phyloP scores from a whole-genome alignment of 2,797 vertebrate genomes.

The Decapterus maruadsi region DNA sequence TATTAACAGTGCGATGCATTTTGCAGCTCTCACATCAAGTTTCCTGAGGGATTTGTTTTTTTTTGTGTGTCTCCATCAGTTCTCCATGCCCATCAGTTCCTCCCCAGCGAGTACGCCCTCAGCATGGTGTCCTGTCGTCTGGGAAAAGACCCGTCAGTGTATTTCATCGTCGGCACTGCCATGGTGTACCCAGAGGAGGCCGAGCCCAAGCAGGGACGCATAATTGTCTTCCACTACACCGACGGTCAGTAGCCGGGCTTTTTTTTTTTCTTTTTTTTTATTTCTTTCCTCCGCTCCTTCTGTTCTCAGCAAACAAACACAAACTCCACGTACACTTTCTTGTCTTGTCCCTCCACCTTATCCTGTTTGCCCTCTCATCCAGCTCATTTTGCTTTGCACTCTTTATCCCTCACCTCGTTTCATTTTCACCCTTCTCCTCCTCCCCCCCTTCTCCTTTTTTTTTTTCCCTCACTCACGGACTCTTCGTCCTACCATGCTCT shows the following conservation, averaged over 20 bases:
- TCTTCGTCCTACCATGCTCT: constrained; percentile 58
- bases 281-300: neutral
- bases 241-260: constrained; percentile 86
- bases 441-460: neutral
- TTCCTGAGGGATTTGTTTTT: constrained; percentile 12
- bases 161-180: constrained; percentile 97
- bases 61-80: constrained; percentile 79
- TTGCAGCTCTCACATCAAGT: neutral
- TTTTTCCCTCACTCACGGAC: constrained; percentile 22
- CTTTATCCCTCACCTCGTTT: constrained; percentile 44
- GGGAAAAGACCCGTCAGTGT: constrained; percentile 95
- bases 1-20: neutral
- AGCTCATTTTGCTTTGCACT: constrained; percentile 22
- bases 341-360: constrained; percentile 9
- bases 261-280: neutral
- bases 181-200: constrained; percentile 99
- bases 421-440: constrained; percentile 33
- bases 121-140: constrained; percentile 98
- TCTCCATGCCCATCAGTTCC: constrained; percentile 97
- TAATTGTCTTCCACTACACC: constrained; percentile 98
- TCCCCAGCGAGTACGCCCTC: constrained; percentile 96
- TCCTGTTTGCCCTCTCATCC: constrained; percentile 38
- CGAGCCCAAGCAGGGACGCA: constrained; percentile 98
- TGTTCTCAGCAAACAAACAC: constrained; percentile 12
- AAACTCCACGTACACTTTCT: neutral